Conservation (phyloP, 2,888 invertebrate species). For the Eueremaeus valkanovi region DNA sequence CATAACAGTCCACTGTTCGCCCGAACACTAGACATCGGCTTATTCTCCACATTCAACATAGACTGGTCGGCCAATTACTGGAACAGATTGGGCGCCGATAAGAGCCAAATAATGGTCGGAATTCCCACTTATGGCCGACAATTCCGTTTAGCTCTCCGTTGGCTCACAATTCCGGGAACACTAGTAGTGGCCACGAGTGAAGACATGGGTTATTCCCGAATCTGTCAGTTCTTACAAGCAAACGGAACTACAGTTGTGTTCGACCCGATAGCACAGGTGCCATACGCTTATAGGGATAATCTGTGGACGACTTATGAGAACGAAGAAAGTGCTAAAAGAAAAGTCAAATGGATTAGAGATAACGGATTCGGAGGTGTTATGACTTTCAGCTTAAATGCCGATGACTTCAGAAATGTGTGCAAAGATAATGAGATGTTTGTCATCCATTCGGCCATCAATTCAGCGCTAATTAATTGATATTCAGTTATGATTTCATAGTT, state of each 20-base stretch:
- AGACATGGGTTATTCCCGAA: conserved; percentile 28
- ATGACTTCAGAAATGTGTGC: conserved; percentile 38
- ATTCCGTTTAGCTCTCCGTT: conserved; percentile 52
- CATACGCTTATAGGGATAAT: conserved; percentile 32
- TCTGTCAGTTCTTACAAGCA: conserved; percentile 19
- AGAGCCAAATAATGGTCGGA: conserved; percentile 73
- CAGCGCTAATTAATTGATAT: background rate
- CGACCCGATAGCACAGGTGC: conserved; percentile 16
- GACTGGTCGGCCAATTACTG: conserved; percentile 75
- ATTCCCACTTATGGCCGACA: conserved; percentile 83
- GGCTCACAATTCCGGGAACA: conserved; percentile 29
- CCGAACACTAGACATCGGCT: conserved; percentile 60
- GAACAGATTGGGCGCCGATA: conserved; percentile 67
- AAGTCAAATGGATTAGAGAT: conserved; percentile 35
- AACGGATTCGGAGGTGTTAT: conserved; percentile 39
- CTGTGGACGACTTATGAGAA: conserved; percentile 37
- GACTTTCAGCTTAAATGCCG: conserved; percentile 40
- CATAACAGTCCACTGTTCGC: conserved; percentile 75
- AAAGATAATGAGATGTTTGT: background rate
- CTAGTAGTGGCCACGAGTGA: background rate
- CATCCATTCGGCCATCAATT: conserved; percentile 8
- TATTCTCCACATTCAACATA: conserved; percentile 68
- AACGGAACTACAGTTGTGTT: background rate
- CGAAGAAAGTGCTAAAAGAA: conserved; percentile 27
- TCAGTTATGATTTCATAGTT: background rate